Conservation (phyloP, 2,113 vertebrate genomes). For the Varanus komodoensis region DNA sequence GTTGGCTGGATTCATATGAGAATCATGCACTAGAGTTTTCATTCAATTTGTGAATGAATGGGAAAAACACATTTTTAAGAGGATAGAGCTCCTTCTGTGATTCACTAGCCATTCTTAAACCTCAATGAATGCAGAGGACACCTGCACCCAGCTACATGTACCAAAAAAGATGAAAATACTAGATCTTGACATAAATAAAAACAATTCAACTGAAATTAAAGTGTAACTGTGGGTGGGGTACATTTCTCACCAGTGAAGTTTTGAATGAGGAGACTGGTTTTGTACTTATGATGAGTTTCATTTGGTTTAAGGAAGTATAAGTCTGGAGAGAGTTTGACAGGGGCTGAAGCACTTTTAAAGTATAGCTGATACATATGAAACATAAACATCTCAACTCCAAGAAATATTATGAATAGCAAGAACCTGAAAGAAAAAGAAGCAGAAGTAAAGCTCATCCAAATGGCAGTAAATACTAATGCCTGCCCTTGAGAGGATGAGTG, state of each 20-base stretch:
- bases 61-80: not conserved
- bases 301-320: slow-evolving; percentile 87
- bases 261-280: slow-evolving; percentile 88
- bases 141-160: too few relatives aligned
- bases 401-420: slow-evolving; percentile 88
- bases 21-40: not conserved
- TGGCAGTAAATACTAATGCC: not conserved
- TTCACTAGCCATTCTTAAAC: not conserved
- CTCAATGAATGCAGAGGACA: not conserved
- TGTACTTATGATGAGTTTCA: slow-evolving; percentile 82
- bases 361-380: slow-evolving; percentile 87
- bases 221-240: not conserved
- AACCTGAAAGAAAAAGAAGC: slow-evolving; percentile 78
- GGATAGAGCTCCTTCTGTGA: not conserved
- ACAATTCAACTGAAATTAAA: not conserved
- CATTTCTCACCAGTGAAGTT: slow-evolving; percentile 88
- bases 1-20: not conserved
- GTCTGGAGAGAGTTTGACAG: slow-evolving; percentile 86
- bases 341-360: slow-evolving; percentile 86
- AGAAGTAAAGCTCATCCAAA: not conserved
- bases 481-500: not conserved
- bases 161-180: not conserved
- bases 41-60: not conserved
- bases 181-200: not conserved
- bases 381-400: slow-evolving; percentile 85